Conservation (phyloP, 2,113 vertebrate genomes). For the Fulmarus glacialis region DNA sequence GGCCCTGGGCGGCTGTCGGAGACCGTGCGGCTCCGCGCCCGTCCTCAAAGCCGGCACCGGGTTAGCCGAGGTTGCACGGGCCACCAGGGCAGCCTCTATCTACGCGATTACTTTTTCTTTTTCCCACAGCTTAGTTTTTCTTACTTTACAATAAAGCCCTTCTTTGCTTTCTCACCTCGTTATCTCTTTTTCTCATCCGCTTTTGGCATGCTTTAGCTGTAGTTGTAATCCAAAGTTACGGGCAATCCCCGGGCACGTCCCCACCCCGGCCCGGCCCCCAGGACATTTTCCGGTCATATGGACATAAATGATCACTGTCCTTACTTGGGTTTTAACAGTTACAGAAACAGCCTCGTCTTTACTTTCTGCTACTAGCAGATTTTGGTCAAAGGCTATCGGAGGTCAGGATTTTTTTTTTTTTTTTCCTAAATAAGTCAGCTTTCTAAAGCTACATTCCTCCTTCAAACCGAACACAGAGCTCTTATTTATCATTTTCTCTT, state of each 20-base stretch:
- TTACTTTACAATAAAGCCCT: not conserved
- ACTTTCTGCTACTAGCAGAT: not conserved
- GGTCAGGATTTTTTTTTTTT: not conserved
- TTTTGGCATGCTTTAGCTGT: not conserved
- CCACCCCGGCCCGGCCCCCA: not conserved
- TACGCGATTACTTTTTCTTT: not conserved
- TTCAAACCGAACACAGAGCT: not conserved
- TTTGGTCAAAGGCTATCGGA: slow-evolving; percentile 27
- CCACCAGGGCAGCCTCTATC: not conserved
- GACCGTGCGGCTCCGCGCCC: not conserved
- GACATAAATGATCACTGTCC: not conserved
- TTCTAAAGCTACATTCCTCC: slow-evolving; percentile 22
- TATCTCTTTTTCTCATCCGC: not conserved
- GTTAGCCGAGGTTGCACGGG: not conserved
- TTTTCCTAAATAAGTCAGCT: not conserved
- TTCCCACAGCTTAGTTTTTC: not conserved
- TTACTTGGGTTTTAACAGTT: not conserved
- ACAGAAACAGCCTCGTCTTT: not conserved
- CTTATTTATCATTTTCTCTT: slow-evolving; percentile 47
- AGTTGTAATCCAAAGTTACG: not conserved
- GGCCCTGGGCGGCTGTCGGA: not conserved
- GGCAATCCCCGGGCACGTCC: not conserved
- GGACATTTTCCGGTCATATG: not conserved
- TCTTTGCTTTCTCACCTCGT: not conserved
- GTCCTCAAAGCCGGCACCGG: not conserved